Evolutionary conservation across 2,797 vertebrate species (phyloP), one percentile per base, ranked within the genome.

Genomic region (Amblyopsis hoosieri): DNA sequence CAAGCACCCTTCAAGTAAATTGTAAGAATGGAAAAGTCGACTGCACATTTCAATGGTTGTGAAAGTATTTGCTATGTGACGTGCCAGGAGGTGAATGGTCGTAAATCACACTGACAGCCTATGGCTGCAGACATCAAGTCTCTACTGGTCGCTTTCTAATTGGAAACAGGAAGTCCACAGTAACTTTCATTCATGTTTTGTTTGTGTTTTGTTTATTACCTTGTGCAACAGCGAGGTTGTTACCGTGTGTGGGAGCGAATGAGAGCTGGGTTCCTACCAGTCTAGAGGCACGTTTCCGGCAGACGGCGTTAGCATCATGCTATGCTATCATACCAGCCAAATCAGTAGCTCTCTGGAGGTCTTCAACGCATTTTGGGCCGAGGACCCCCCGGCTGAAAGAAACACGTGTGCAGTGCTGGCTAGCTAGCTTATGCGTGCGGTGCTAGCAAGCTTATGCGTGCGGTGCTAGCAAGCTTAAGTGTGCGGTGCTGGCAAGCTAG

Each of bases 81-180:
- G 31, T 67, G 76, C 70, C 70, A 71, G 73, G 64, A 62, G 72
- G 72, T 84, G 83, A 84, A 87, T 79, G 83, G 80, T 75, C 64
- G 67, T 76, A 81, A 86, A 86, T 83, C 67, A 66, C 84, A 75
- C 76, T 81, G 76, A 81, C 75, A 81, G 75, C 86, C 72, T 53
- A 48, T 23, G 62, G 84, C 80, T 82, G 73, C 65, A 86, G 77
- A 84, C 80, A 72, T 48, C 17, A n/a, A 55, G 64, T 53, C 80
- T 73, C 75, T 72, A 67, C 57, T 66, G 10, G 14, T 60, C 64
- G 48, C 46, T 57, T 66, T 60, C 53, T 66, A 48, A 62, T 13
- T 67, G 67, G 60, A 54, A 15, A 52, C 10, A 55, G 45, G 62
- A 48, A 13, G 23, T 17, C 49, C 7, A 19, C n/a, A n/a, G 23